These are phyloP conservation scores for Orius insidiosus DNA, from an alignment of 1,140 invertebrate genomes.

Conservation along the genomic window DNA sequence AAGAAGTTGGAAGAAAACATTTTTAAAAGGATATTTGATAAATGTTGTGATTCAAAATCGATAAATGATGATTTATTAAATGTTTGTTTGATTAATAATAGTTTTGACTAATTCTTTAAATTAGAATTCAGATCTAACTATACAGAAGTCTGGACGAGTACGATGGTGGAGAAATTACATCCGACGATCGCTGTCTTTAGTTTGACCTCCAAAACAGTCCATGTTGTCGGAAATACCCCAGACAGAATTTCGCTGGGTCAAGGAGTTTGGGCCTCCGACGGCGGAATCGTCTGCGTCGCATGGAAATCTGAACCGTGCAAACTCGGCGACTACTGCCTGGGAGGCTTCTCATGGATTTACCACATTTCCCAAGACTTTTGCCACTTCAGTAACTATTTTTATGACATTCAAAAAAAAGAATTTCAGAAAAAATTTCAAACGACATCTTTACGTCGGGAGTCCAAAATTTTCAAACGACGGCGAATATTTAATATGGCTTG, in stretches of 20 bases:
- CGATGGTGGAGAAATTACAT: too few species aligned
- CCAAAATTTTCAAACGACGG: constrained; percentile 40
- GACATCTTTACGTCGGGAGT: constrained; percentile 29
- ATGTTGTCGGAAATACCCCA: constrained; percentile 39
- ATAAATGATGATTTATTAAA: too few species aligned
- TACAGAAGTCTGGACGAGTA: too few species aligned
- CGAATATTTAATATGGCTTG: constrained; percentile 43
- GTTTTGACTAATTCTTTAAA: too few species aligned
- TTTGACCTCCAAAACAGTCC: too few species aligned
- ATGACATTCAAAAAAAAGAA: too few species aligned
- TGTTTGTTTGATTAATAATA: too few species aligned
- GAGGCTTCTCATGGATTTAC: constrained; percentile 51
- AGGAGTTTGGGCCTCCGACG: constrained; percentile 46
- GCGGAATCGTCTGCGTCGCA: constrained; percentile 58
- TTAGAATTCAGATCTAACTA: too few species aligned
- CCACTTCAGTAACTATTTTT: constrained; percentile 33
- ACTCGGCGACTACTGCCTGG: constrained; percentile 68
- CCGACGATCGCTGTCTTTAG: too few species aligned
- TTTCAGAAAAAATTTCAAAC: not conserved
- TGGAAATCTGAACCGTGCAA: constrained; percentile 50
- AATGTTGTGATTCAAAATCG: too few species aligned
- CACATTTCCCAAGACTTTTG: constrained; percentile 31
- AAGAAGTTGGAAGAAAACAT: too few species aligned
- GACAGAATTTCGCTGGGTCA: constrained; percentile 52
- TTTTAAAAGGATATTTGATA: too few species aligned